These are phyloP conservation scores for Oreotragus oreotragus DNA, from an alignment of 2,113 vertebrate genomes.

Conservation along the genomic window DNA sequence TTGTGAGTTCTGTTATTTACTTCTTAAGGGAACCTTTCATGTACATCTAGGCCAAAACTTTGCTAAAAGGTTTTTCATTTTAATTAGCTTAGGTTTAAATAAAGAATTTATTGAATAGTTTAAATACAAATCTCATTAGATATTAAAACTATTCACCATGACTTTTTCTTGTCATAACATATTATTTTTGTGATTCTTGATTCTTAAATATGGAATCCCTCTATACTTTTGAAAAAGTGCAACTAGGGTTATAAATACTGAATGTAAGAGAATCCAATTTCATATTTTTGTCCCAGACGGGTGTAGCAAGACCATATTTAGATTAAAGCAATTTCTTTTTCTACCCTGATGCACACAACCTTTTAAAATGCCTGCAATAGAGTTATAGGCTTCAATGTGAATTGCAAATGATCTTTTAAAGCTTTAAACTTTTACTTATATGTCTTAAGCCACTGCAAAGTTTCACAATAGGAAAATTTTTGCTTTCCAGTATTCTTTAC, in stretches of 20 bases:
- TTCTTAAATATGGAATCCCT: constrained; percentile 45
- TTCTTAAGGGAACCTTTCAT: background rate
- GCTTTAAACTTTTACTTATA: constrained; percentile 63
- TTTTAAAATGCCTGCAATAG: constrained; percentile 68
- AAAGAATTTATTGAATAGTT: background rate
- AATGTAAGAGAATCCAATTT: constrained; percentile 32
- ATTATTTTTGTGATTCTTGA: constrained; percentile 20
- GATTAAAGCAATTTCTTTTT: constrained; percentile 76
- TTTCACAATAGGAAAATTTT: constrained; percentile 35
- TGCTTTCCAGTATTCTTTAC: background rate
- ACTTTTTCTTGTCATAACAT: constrained; percentile 9
- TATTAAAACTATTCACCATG: constrained; percentile 38
- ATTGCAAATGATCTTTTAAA: constrained; percentile 77
- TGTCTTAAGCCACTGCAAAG: constrained; percentile 23
- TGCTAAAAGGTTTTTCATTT: background rate
- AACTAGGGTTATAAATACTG: background rate
- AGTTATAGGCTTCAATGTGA: constrained; percentile 62
- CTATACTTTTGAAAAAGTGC: constrained; percentile 23
- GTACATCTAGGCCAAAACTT: background rate
- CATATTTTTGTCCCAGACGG: constrained; percentile 65
- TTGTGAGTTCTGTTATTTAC: background rate
- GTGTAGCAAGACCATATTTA: constrained; percentile 69
- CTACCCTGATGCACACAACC: constrained; percentile 70
- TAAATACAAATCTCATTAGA: constrained; percentile 47
- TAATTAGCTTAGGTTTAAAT: constrained; percentile 6